Conservation (phyloP, 2,113 vertebrate genomes). For the Boulengeromyrus knoepffleri region DNA sequence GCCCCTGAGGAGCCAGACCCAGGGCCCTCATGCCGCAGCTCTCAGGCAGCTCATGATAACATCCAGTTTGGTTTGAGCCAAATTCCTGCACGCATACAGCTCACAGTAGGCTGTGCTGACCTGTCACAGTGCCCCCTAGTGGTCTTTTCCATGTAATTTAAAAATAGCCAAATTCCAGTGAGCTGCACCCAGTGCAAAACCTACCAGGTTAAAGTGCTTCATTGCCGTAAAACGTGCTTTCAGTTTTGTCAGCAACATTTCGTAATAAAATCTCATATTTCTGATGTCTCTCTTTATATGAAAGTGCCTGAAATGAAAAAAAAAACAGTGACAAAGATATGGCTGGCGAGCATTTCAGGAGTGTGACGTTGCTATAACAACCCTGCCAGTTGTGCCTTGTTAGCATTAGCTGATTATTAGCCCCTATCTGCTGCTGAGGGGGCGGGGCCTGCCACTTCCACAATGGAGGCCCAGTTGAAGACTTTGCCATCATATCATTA, state of each 20-base stretch:
- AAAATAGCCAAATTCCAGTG: background rate
- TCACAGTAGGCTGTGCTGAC: background rate
- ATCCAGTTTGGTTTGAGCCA: background rate
- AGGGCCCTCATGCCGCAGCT: background rate
- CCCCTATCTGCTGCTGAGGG: slow-evolving; percentile 19
- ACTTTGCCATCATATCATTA: slow-evolving; percentile 25
- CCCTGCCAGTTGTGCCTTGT: slow-evolving; percentile 30
- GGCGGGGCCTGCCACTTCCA: background rate
- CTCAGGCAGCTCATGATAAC: background rate
- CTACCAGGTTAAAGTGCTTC: background rate
- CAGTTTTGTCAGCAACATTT: too few relatives aligned
- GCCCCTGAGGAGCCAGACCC: background rate
- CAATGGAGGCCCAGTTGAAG: slow-evolving; percentile 1
- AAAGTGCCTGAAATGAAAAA: slow-evolving; percentile 5
- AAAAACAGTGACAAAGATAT: background rate
- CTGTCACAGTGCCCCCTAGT: background rate
- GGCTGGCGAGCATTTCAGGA: background rate
- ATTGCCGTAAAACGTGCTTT: background rate
- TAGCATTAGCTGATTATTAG: slow-evolving; percentile 23
- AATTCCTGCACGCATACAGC: background rate
- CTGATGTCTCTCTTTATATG: background rate
- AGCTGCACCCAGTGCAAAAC: background rate
- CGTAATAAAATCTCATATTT: background rate
- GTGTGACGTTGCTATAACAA: slow-evolving; percentile 35
- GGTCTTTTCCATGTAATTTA: background rate